Percentiles rank a stretch among this genome's conserved stretches.
phyloP scores from a whole-genome alignment of 2,797 vertebrate genomes.

The Sciaenops ocellatus region DNA sequence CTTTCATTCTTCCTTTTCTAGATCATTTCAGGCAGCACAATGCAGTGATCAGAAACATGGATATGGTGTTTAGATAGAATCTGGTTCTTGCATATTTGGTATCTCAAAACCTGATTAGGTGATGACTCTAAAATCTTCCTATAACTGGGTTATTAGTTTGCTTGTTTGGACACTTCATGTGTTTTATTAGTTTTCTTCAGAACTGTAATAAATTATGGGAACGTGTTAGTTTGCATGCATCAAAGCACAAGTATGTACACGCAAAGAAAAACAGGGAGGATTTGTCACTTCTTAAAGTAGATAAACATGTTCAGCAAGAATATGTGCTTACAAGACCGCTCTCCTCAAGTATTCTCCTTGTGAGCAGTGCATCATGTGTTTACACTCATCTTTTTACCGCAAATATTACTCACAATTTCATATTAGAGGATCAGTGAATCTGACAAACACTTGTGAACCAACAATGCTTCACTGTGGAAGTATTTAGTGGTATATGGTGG shows the following conservation, averaged over 20 bases:
- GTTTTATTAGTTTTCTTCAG: background rate
- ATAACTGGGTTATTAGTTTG: background rate
- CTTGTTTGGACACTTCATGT: too few species aligned
- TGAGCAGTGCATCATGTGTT: constrained; percentile 6
- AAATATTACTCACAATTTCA: background rate
- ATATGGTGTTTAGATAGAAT: too few species aligned
- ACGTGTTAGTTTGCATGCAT: background rate
- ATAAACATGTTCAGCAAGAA: background rate
- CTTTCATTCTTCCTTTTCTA: background rate
- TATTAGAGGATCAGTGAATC: background rate
- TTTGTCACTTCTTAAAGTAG: background rate
- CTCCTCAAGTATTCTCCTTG: background rate
- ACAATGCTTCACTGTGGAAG: background rate
- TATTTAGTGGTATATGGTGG: background rate
- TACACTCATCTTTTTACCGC: constrained; percentile 3
- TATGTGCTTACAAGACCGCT: background rate
- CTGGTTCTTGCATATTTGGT: background rate
- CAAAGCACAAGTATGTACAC: too few species aligned
- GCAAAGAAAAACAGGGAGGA: background rate
- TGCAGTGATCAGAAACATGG: background rate
- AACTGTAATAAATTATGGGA: background rate
- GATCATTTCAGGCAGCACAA: background rate
- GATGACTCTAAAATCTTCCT: background rate
- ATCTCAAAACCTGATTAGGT: background rate
- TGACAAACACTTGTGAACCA: constrained; percentile 2